Base-by-base conservation (phyloP, 2,888 invertebrate genomes). In the Agriopis marginaria region DNA sequence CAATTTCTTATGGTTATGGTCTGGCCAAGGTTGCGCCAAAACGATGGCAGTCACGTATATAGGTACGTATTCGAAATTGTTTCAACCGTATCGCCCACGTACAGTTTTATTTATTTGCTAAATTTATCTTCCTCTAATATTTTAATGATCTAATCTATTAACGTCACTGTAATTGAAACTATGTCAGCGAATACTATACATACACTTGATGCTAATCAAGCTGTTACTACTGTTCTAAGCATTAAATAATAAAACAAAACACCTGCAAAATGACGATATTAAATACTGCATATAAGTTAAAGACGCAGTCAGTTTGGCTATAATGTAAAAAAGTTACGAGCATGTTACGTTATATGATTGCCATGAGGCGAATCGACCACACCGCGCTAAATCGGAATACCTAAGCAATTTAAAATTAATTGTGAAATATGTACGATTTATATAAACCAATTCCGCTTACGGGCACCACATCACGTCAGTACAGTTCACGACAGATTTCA, bases 361-460 rank as follows among this genome's bases (percentile, higher is more conserved):
- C 66, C 70, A 66, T 66, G 66, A 70, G 63, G 63, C 66, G 70
- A 66, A 70, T 70, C 63, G 66, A 63, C 51, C 56, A 63, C 66
- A 62, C 62, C 62, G 65, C 51, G 62, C 62, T 10, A 63, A 70
- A 60, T 70, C 70, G 63, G 54, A 70, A 70, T 66, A 66, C 70
- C 66, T 66, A 66, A 66, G 63, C 70, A 70, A 70, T 70, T 70
- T 70, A 70, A 66, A 66, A 66, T 70, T 70, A 70, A 66, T 66
- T 70, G 70, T 66, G 70, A 58, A 66, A 69, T 65, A 65, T 64
- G 65, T 61, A 62, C 65, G 65, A 61, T 62, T 65, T 61, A 65
- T 62, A 62, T 62, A 62, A 61, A 69, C 56, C 65, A 58, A 69
- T 69, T 65, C 69, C 69, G 69, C 61, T 56, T 64, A 65, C 50